Evolutionary conservation across 2,888 invertebrate genomes (phyloP), one percentile per base, ranked within the genome.

Genomic region (Aleiodes testaceus): DNA sequence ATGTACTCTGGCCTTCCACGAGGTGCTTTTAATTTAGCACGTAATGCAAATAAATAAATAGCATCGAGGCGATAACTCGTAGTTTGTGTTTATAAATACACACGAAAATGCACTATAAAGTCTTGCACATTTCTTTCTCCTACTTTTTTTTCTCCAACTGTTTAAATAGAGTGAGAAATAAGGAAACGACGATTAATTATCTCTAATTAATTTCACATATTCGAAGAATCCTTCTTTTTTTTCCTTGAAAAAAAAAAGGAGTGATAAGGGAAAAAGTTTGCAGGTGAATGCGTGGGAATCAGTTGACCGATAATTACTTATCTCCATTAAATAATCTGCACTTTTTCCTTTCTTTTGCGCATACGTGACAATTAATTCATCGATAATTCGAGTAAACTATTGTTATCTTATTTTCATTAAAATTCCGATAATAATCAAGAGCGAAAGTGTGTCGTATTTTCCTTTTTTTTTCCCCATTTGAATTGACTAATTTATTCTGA

Each of bases 11-110:
- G 69, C 69, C 70, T 70, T 65, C 65, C 81, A 74, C 76, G 49
- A 49, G 71, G 71, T 73, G 77, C 81, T 84, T 83, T 81, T 80
- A 82, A 82, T 80, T 80, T 81, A 80, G 79, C 79, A 74, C 79
- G 75, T 78, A 75, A 71, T 77, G 74, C 79, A 82, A 79, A 82
- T 81, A 82, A 84, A 84, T 81, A 81, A 84, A 83, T 81, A 79
- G 78, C 77, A 78, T 76, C 74, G 78, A 74, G 75, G 71, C 76
- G 78, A 80, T 76, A 79, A 78, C 72, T 70, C 68, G 55, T n/a
- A 36, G 47, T n/a, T 53, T 64, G 50, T 42, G 61, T 18, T 26
- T 63, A 26, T 20, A 30, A 42, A 55, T 18, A 45, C 22, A 14
- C 1, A 14, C 36, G 22, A 52, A 52, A 52, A 22, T 52, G 52